Evolutionary conservation across 2,888 invertebrate species (phyloP), one percentile per base, ranked within the genome.

Genomic region (Scaptomyza caliginosa): DNA sequence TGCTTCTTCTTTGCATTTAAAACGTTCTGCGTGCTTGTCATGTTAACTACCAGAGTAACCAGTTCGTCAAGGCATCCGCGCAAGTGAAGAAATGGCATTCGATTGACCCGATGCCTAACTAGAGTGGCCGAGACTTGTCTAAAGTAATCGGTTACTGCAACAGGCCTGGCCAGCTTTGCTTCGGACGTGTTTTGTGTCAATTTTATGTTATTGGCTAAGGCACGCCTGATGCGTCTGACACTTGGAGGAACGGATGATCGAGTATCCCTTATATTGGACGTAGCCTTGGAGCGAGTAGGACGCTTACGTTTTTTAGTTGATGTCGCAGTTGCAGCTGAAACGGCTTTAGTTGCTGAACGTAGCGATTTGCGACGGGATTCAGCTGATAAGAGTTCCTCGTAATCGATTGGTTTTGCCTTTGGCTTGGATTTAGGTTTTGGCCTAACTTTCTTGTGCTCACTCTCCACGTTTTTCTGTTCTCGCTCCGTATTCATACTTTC

Each of bases 121-220:
- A 79, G 39, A 1, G 8, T 30, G 8, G 78, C 46, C 1, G 74
- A 60, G 10, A 81, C 16, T 7, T 32, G 30, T 0, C 34, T 56
- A 7, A 79, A 74, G 28, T 67, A 81, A 5, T 49, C 40, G 0
- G 78, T 75, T 0, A 81, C 51, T 1, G 55, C 56, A 1, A 75
- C 2, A 0, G 81, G 72, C 4, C 49, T 67, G 0, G 69, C 81
- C 4, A 39, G 1, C 13, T 6, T 13, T 6, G 6, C 16, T 5
- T 13, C 4, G 1, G 13, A 3, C 3, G 4, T 8, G 2, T 1
- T 3, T 2, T 26, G 2, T 16, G 3, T 16, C 16, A 16, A 13
- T 13, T 0, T 13, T 1, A 13, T 21, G 1, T 43, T 34, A 0
- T 10, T 23, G 4, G 0, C 2, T 4, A 10, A 1, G 2, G 11